Evolutionary conservation across 2,888 invertebrate species (phyloP).

Genomic region (Dolichopus griseipennis): DNA sequence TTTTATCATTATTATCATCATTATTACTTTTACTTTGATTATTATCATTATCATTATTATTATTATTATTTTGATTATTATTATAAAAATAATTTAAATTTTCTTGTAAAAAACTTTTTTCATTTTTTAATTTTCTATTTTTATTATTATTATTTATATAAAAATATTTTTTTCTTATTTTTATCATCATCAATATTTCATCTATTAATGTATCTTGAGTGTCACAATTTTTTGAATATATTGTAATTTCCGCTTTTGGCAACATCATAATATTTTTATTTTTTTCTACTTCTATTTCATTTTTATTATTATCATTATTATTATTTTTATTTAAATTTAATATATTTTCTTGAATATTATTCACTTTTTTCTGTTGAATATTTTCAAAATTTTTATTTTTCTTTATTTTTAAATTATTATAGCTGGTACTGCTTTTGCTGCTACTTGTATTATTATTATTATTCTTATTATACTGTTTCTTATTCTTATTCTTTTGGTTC

Average conservation of each 20-base stretch:
- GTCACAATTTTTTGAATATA: not conserved
- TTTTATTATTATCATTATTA: not conserved
- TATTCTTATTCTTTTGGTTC: not conserved
- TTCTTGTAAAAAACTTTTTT: too few species aligned
- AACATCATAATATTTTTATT: not conserved
- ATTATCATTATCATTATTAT: not conserved
- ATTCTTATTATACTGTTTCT: not conserved
- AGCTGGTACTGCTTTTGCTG: too few species aligned
- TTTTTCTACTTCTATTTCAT: not conserved
- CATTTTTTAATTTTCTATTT: too few species aligned
- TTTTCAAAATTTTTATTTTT: too few species aligned
- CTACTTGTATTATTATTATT: too few species aligned
- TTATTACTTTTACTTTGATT: not conserved
- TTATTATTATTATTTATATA: too few species aligned
- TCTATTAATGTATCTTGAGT: not conserved
- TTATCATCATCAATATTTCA: constrained; percentile 11
- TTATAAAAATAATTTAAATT: too few species aligned
- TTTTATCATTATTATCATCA: not conserved
- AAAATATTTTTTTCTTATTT: not conserved
- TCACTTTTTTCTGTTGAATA: not conserved
- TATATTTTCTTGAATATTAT: not conserved
- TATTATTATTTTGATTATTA: too few species aligned
- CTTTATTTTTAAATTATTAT: too few species aligned
- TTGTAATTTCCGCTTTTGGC: not conserved
- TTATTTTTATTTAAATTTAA: not conserved